Conservation (phyloP, 2,888 invertebrate genomes). For the Melanostoma scalare region DNA sequence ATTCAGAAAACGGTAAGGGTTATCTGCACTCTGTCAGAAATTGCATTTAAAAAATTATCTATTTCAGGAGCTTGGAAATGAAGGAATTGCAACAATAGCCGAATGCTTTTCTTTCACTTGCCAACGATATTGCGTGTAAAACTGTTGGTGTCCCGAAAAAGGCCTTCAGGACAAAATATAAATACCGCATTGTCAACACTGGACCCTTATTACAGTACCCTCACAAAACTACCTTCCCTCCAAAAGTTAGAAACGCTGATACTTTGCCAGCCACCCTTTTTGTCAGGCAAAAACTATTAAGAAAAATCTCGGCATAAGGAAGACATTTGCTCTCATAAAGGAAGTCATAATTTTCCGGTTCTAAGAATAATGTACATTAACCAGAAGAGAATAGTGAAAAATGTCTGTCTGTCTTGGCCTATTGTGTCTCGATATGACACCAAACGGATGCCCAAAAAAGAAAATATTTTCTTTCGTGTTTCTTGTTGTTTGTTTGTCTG, state of each 20-base stretch:
- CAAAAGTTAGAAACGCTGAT: constrained; percentile 17
- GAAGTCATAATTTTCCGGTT: constrained; percentile 72
- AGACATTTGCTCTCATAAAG: constrained; percentile 68
- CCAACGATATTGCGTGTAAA: too few species aligned
- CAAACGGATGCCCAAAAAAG: constrained; percentile 49
- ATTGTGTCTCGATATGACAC: constrained; percentile 58
- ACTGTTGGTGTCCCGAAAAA: too few species aligned
- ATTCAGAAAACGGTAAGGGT: too few species aligned
- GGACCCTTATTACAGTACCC: not conserved
- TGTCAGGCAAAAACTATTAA: constrained; percentile 54
- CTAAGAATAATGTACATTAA: constrained; percentile 62
- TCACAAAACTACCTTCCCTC: not conserved
- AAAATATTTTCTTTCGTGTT: constrained; percentile 65
- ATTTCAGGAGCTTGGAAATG: too few species aligned
- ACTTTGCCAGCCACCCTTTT: not conserved
- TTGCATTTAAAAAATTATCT: too few species aligned
- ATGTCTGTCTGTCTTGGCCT: constrained; percentile 41
- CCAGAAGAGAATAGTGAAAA: constrained; percentile 22
- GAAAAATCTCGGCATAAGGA: constrained; percentile 66
- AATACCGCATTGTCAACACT: too few species aligned
- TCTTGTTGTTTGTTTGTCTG: constrained; percentile 57
- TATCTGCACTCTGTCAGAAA: too few species aligned
- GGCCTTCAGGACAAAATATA: too few species aligned
- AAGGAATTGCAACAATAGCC: too few species aligned
- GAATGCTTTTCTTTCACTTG: too few species aligned